Evolutionary conservation across 2,888 invertebrate genomes (phyloP), one percentile per base, ranked within the genome.

Genomic region (Cheilosia vulpina): DNA sequence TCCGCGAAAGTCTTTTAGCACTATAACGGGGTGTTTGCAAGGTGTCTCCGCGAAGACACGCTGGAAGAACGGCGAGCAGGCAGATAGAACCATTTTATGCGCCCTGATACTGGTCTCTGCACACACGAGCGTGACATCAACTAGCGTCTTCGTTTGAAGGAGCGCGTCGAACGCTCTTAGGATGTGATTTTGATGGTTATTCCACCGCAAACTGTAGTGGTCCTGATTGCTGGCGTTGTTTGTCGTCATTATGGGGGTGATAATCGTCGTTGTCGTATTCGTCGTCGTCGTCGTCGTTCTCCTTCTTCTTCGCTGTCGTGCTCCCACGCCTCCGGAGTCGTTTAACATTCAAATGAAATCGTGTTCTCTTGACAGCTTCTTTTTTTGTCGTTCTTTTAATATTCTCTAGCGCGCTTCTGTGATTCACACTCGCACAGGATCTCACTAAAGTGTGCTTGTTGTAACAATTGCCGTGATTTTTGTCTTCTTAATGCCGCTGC

Each of bases 11-110:
- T 98, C 97, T 92, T 97, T 97, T 85, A 98, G 93, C 88, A 98
- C 97, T 90, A 98, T 97, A 88, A 98, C 97, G 52, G 98, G 98
- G 92, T 98, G 98, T 92, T 97, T 97, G 94, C 97, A 97, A 72
- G 97, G 97, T 89, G 97, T 97, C 91, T 98, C 97, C 89, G 96
- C 95, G 91, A 98, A 97, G 91, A 98, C 96, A 90, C 96, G 94
- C 90, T 97, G 96, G 93, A 98, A 98, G 91, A 97, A 96, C 27
- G 97, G 97, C 90, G 97, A 97, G 93, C 94, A 96, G 68, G 97
- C 97, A 88, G 97, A 97, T 60, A 98, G 94, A 75, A 98, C 96
- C 89, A 98, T 96, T 91, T 97, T 97, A 93, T 98, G 98, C 58
- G 98, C 98, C 88, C 96, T 95, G 87, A 98, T 95, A 87, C 96